Evolutionary conservation across 2,113 vertebrate species (phyloP).

Genomic region (Ammospiza nelsoni): DNA sequence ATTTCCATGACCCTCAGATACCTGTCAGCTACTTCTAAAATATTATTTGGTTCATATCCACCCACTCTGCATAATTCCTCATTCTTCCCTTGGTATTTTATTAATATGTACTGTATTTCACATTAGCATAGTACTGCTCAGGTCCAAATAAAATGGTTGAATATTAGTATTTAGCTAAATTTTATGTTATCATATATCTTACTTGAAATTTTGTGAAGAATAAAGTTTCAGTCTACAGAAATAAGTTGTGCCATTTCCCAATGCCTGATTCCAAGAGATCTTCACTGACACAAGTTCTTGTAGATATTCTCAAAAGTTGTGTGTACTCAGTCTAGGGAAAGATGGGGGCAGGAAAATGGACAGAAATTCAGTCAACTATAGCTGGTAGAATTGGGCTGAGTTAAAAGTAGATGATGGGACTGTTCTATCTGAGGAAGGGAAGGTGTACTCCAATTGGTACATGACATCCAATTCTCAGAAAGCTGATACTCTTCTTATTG

Average conservation of each 20-base stretch:
- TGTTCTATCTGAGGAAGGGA: not conserved
- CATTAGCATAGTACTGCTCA: not conserved
- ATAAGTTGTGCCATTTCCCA: not conserved
- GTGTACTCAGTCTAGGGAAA: not conserved
- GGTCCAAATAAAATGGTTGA: not conserved
- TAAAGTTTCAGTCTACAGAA: not conserved
- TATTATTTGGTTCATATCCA: not conserved
- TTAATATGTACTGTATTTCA: not conserved
- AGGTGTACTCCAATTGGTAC: not conserved
- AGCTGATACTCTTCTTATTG: not conserved
- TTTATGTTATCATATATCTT: not conserved
- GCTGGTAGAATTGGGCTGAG: not conserved
- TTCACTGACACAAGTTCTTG: not conserved
- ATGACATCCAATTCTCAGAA: not conserved
- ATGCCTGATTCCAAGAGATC: not conserved
- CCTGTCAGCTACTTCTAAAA: not conserved
- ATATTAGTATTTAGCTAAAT: not conserved
- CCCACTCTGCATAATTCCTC: not conserved
- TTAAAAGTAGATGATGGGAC: not conserved
- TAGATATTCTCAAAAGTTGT: not conserved
- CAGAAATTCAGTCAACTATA: not conserved
- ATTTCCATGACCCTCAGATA: not conserved
- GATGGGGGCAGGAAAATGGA: accelerated
- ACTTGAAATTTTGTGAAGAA: not conserved
- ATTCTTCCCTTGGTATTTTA: not conserved